These are phyloP conservation scores for Antheraea assamensis DNA, from an alignment of 2,888 invertebrate species.

Conservation along the genomic window DNA sequence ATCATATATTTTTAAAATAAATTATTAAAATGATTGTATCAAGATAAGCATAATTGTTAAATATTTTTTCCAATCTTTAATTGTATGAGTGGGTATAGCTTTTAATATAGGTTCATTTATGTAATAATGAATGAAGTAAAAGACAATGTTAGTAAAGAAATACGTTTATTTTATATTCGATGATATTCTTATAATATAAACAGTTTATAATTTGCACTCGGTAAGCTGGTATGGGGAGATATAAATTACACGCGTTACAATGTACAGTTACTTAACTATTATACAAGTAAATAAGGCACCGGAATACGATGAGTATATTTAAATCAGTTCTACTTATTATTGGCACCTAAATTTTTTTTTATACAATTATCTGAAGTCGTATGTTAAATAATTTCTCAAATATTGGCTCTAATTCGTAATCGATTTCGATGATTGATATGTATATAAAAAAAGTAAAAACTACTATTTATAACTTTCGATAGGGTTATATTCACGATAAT, in stretches of 20 bases:
- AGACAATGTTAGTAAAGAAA: conserved; percentile 22
- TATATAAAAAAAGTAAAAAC: no score
- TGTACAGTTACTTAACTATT: conserved; percentile 30
- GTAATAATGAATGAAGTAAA: neutral
- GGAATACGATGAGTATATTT: conserved; percentile 24
- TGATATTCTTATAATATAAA: conserved; percentile 56
- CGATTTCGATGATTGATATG: neutral
- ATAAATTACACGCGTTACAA: conserved; percentile 61
- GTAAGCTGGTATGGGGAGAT: conserved; percentile 52
- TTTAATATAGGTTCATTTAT: neutral
- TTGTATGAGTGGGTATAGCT: no score
- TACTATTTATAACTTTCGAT: no score
- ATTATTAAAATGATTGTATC: no score
- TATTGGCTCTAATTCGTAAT: neutral
- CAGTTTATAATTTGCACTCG: conserved; percentile 62
- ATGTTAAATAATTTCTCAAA: neutral
- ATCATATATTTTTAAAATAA: no score
- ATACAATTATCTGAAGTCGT: neutral
- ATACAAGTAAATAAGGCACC: conserved; percentile 26
- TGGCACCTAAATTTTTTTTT: conserved; percentile 23
- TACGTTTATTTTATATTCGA: conserved; percentile 53
- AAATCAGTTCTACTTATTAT: conserved; percentile 21
- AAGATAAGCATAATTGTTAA: no score
- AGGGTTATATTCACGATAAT: no score
- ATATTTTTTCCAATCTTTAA: no score